Evolutionary conservation across 1,140 invertebrate species (phyloP).

Genomic region (Hyposmocoma kahamanoa): DNA sequence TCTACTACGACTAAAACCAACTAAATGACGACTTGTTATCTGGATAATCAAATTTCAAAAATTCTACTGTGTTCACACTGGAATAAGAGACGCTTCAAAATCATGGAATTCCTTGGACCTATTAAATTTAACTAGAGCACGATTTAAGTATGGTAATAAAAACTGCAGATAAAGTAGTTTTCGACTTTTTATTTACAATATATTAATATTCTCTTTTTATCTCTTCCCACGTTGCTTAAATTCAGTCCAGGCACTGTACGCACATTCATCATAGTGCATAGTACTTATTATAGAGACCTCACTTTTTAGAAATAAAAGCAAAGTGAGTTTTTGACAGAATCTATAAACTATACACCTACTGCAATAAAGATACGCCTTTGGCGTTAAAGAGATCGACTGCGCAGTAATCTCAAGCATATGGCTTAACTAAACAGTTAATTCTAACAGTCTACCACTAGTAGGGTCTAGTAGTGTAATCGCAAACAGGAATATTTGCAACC

Average conservation of each 20-base stretch:
- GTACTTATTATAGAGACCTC: slow-evolving; percentile 24
- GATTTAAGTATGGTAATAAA: too few species aligned
- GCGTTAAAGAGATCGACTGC: slow-evolving; percentile 39
- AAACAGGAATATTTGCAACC: too few species aligned
- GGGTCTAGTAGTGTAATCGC: too few species aligned
- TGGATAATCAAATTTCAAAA: too few species aligned
- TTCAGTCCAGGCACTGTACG: slow-evolving; percentile 57
- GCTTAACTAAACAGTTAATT: slow-evolving; percentile 27
- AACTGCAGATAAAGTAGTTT: slow-evolving; percentile 24
- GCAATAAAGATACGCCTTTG: slow-evolving; percentile 32
- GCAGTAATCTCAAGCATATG: slow-evolving; percentile 43
- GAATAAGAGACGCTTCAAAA: too few species aligned
- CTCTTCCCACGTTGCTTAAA: slow-evolving; percentile 30
- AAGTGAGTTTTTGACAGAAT: slow-evolving; percentile 14
- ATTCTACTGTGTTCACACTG: too few species aligned
- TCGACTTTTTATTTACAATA: slow-evolving; percentile 69
- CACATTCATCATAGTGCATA: slow-evolving; percentile 35
- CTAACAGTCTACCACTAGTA: too few species aligned
- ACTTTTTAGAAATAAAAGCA: slow-evolving; percentile 27
- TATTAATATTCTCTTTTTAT: slow-evolving; percentile 66
- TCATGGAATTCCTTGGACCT: too few species aligned
- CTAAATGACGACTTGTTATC: too few species aligned
- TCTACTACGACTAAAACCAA: too few species aligned
- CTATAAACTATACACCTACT: slow-evolving; percentile 5
- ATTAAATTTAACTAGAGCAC: too few species aligned